Conservation (phyloP, 35 echinoderm and acorn worm genomes). For the Ophioderma brevispina region DNA sequence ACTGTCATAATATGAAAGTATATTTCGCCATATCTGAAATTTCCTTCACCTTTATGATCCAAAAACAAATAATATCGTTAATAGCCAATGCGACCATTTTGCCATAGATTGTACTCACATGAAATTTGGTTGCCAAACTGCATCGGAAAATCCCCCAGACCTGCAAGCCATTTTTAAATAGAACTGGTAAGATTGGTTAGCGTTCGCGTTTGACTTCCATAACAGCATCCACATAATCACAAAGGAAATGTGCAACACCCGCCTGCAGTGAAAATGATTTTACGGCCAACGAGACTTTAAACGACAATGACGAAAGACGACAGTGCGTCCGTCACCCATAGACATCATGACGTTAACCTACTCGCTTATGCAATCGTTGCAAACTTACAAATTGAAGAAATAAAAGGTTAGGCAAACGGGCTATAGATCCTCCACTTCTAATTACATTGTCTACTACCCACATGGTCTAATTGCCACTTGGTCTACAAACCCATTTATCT, state of each 20-base stretch:
- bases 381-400: constrained; percentile 79
- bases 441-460: no score
- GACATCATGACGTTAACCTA: constrained; percentile 69
- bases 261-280: constrained; percentile 56
- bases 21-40: no score
- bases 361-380: constrained; percentile 41
- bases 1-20: no score
- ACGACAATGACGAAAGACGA: constrained; percentile 51
- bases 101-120: no score
- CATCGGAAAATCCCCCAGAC: constrained; percentile 84
- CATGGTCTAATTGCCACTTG: no score
- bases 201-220: neutral
- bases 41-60: no score
- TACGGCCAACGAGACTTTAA: constrained; percentile 62
- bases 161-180: constrained; percentile 56
- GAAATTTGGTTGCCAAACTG: constrained; percentile 77
- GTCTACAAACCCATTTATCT: no score
- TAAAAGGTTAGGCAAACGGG: no score
- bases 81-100: no score
- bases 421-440: no score
- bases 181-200: constrained; percentile 24
- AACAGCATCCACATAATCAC: constrained; percentile 25
- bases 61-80: no score
- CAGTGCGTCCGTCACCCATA: constrained; percentile 68
- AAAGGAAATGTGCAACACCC: constrained; percentile 42